Evolutionary conservation across 2,797 vertebrate species (phyloP).

Genomic region (Peromyscus nudipes): DNA sequence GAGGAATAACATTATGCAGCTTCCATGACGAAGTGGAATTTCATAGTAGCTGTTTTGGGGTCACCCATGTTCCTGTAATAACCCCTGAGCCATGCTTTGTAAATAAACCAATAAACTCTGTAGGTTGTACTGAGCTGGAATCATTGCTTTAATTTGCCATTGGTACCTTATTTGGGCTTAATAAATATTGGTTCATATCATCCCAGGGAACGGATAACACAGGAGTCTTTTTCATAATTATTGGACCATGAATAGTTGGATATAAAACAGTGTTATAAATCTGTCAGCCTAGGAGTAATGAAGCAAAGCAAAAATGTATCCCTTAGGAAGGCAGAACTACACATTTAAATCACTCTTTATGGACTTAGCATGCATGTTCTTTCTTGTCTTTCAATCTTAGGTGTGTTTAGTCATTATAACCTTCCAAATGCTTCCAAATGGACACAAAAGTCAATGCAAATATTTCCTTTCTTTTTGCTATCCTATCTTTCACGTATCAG

Average conservation of each 20-base stretch:
- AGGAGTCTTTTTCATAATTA: not conserved
- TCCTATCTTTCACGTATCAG: not conserved
- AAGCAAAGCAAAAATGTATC: not conserved
- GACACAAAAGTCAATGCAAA: not conserved
- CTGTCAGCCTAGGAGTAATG: not conserved
- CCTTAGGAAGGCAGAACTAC: not conserved
- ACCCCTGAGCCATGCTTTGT: not conserved
- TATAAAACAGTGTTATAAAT: not conserved
- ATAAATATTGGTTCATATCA: not conserved
- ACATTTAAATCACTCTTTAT: not conserved
- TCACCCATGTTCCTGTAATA: not conserved
- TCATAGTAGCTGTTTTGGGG: not conserved
- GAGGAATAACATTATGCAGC: not conserved
- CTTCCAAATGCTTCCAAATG: constrained; percentile 38
- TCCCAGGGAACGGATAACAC: not conserved
- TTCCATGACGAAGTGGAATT: not conserved
- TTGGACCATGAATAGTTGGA: not conserved
- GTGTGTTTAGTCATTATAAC: not conserved
- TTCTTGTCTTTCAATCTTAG: not conserved
- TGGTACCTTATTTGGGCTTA: not conserved
- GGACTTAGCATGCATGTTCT: not conserved
- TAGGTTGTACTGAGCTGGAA: not conserved
- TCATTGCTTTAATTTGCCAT: not conserved
- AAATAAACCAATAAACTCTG: not conserved
- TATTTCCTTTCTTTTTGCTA: constrained; percentile 1